Base-by-base conservation (phyloP, 2,113 vertebrate species). In the Ptilorrhoa leucosticta region DNA sequence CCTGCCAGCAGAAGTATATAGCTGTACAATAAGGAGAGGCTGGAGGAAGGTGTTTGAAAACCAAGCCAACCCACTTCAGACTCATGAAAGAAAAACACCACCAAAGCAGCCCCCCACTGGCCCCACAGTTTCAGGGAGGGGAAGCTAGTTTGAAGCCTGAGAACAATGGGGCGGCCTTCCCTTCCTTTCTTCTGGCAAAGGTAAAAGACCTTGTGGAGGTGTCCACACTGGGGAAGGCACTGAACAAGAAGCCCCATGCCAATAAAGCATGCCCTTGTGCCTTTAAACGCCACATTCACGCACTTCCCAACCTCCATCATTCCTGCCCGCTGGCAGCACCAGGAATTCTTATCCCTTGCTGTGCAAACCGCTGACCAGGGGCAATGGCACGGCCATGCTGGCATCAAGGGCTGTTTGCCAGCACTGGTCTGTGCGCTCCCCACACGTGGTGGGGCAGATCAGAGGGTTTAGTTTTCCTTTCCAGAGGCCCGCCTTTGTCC, bases 371-470 rank as follows among this genome's bases (percentile, higher is more conserved):
- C 71, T 18, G 50, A 27, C 26, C n/a, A 14, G 47, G 37, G 68
- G 37, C 53, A 23, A 13, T 1, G 13, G 18, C 69, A 48, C 0
- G 0, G 26, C 61, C 28, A 1, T 5, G 13, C 33, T 17, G 5
- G 26, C 9, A 2, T 0, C 1, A 18, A 18, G 69, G 11, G 20
- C 47, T 5, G 1, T 39, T 21, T 28, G 26, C 79, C 65, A 31
- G 40, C 0, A 0, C 50, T 6, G 1, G 6, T 10, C 50, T 4
- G 0, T 4, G 31, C 0, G 0, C 24, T 20, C 33, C 45, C 13
- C 37, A 1, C 0, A 0, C 0, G 0, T 2, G 2, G 15, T 7
- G 23, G 53, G 80, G 33, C 7, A 10, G 21, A 51, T 15, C 8
- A 0, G 30, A 24, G 28, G 53, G 40, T 10, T 93, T 10, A 0